Conservation (phyloP, 2,113 vertebrate genomes). For the Trematocara zebra region DNA sequence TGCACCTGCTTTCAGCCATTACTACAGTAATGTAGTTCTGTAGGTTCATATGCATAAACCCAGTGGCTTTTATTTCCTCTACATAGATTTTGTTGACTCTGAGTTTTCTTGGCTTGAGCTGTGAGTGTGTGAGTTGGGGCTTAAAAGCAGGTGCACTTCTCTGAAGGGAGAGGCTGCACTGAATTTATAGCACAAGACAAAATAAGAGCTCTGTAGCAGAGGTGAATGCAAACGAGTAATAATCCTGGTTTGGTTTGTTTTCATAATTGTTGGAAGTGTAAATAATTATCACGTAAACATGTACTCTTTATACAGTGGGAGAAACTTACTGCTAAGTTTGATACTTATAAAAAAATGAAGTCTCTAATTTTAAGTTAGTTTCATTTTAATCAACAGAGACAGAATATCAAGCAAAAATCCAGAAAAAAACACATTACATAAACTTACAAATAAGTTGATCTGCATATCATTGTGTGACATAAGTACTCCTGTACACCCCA, state of each 20-base stretch:
- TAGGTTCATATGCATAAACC: background rate
- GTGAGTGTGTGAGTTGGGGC: background rate
- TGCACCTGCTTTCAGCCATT: background rate
- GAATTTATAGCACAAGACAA: background rate
- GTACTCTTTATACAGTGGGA: background rate
- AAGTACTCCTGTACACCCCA: background rate
- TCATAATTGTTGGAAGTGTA: background rate
- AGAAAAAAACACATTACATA: background rate
- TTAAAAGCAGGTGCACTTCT: background rate
- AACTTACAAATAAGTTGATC: background rate
- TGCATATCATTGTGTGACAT: background rate
- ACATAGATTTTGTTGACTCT: background rate
- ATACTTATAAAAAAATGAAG: rapidly evolving
- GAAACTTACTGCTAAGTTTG: background rate
- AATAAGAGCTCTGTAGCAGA: background rate
- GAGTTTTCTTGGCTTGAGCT: background rate
- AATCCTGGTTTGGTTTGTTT: background rate
- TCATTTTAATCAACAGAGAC: background rate
- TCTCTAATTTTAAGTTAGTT: background rate
- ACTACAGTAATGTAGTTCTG: background rate
- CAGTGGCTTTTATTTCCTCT: background rate
- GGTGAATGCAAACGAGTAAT: background rate
- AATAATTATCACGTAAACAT: background rate
- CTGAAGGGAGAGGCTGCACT: background rate
- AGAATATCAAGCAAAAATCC: rapidly evolving